Evolutionary conservation across 1,140 invertebrate genomes (phyloP), one percentile per base, ranked within the genome.

Genomic region (Drosophila truncata): DNA sequence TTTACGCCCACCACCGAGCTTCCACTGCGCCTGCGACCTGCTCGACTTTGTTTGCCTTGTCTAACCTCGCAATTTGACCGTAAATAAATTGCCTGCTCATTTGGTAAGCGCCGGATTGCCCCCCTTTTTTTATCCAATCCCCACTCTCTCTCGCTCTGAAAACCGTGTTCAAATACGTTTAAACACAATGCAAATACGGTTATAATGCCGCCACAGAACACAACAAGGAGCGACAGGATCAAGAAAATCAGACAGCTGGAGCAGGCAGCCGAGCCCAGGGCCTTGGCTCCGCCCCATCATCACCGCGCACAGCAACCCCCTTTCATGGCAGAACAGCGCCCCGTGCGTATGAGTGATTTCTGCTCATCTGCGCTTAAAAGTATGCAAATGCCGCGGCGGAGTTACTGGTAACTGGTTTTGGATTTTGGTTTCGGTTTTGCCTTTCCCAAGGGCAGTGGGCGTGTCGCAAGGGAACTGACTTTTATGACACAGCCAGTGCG

Each of bases 181-280:
- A 91, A 91, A 81, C 78, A 91, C 82, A 91, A 90, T 90, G 90
- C 85, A 91, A 91, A 91, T 91, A 86, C 82, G 84, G 85, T 90
- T 82, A 91, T 91, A 86, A 91, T 91, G 80, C 50, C 50, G 90
- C 83, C 46, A 49, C 25, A 49, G 10, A 49, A 72, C 77, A 80
- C 82, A 77, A 80, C 67, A 65, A 62, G 29, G 72, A 64, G 58
- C 67, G 59, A 62, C 59, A 49, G 41, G 67, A 54, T 59, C 39
- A 61, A 44, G 62, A 83, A 80, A 82, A 70, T 54, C 85, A 80
- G 84, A 88, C 85, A 88, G 84, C 78, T 77, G 80, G 63, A 65
- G 69, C 62, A 49, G 73, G 50, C 49, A 25, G 14, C 61, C 39
- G 47, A 33, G 59, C 82, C 82, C 52, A 62, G 62, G 44, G 83